phyloP scores from a whole-genome alignment of 2,888 invertebrate species.

The Tipula vernalis region DNA sequence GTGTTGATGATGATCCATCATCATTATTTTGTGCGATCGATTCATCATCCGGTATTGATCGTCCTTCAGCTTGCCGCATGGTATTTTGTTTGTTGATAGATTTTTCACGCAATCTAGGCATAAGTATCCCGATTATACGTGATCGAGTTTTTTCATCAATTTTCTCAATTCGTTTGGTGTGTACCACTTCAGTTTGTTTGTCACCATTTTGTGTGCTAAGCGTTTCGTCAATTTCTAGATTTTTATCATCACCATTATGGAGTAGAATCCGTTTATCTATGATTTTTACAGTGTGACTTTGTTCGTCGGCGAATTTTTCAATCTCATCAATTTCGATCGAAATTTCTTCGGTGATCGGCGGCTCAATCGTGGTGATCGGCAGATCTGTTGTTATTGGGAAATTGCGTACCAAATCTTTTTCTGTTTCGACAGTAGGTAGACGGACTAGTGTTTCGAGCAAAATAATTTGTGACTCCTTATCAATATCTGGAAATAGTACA shows the following conservation, averaged over 20 bases:
- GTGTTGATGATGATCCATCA: too few relatives aligned
- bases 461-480: background rate
- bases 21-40: too few relatives aligned
- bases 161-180: background rate
- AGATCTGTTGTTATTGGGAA: background rate
- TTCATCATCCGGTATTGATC: background rate
- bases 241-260: background rate
- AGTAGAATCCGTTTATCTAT: background rate
- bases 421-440: background rate
- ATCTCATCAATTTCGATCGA: background rate
- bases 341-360: background rate
- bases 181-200: background rate
- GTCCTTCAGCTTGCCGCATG: background rate
- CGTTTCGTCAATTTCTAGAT: background rate
- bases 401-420: background rate
- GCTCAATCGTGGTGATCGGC: background rate
- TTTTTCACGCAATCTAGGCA: background rate
- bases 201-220: background rate
- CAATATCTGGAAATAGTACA: background rate
- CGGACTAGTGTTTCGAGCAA: background rate
- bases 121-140: background rate
- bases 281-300: background rate
- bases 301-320: background rate
- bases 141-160: background rate
- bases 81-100: background rate